Evolutionary conservation across 2,113 vertebrate genomes (phyloP).

Genomic region (Agelaius tricolor): DNA sequence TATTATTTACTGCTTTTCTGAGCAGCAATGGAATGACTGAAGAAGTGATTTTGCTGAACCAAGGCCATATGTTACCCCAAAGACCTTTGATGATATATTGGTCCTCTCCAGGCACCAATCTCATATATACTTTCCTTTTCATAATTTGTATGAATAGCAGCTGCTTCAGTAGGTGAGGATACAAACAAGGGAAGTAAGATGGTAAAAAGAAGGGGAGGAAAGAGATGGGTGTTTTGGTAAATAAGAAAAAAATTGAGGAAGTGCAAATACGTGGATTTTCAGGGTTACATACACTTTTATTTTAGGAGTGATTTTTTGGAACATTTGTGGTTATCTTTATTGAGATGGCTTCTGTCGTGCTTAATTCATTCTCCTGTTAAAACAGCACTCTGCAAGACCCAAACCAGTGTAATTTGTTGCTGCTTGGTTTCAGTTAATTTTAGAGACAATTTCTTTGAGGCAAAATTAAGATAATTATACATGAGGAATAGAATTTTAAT

Average conservation of each 20-base stretch:
- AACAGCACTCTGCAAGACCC: neutral
- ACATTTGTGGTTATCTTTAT: neutral
- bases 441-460: neutral
- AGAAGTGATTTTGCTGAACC: slow-evolving; percentile 21
- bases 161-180: neutral
- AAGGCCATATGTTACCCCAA: neutral
- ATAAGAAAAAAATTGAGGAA: neutral
- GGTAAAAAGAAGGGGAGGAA: neutral
- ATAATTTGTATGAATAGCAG: neutral
- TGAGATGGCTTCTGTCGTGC: neutral
- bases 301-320: neutral
- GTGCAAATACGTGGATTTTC: neutral
- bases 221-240: neutral
- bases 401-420: neutral
- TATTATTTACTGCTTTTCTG: slow-evolving; percentile 26
- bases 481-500: neutral
- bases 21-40: neutral
- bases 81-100: slow-evolving; percentile 16
- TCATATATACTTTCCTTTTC: neutral
- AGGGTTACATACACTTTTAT: neutral
- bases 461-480: neutral
- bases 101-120: neutral
- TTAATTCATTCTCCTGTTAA: neutral
- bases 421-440: neutral
- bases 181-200: neutral